These are phyloP conservation scores for Megaceryle alcyon DNA, from an alignment of 2,797 vertebrate species.

Conservation along the genomic window DNA sequence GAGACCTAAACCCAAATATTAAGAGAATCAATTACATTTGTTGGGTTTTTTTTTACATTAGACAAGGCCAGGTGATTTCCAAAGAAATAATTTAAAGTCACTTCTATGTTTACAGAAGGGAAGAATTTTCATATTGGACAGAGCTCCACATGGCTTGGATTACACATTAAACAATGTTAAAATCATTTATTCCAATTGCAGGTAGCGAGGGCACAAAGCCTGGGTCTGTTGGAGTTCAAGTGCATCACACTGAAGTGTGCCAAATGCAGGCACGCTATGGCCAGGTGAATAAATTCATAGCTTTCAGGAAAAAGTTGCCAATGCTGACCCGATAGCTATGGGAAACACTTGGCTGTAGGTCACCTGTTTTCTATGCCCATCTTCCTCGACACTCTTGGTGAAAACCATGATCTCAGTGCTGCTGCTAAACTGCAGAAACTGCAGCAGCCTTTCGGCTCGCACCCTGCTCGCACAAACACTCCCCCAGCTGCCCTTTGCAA, in stretches of 20 bases:
- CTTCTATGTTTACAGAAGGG: not conserved
- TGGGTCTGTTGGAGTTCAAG: not conserved
- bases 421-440: not conserved
- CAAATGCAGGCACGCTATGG: not conserved
- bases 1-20: not conserved
- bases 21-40: not conserved
- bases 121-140: slow-evolving; percentile 8
- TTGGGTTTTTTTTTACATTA: not conserved
- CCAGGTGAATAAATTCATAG: not conserved
- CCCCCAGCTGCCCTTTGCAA: not conserved
- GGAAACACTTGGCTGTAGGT: not conserved
- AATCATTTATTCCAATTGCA: not conserved
- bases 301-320: not conserved
- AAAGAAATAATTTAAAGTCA: not conserved
- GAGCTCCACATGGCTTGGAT: not conserved
- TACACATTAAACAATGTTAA: not conserved
- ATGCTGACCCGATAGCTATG: not conserved
- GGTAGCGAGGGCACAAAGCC: not conserved
- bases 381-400: not conserved
- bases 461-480: fast-evolving
- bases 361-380: not conserved
- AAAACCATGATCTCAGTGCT: fast-evolving
- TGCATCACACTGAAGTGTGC: not conserved
- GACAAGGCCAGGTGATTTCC: not conserved
- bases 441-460: not conserved